Conservation (phyloP, 2,797 vertebrate genomes). For the Sebastes cheni region DNA sequence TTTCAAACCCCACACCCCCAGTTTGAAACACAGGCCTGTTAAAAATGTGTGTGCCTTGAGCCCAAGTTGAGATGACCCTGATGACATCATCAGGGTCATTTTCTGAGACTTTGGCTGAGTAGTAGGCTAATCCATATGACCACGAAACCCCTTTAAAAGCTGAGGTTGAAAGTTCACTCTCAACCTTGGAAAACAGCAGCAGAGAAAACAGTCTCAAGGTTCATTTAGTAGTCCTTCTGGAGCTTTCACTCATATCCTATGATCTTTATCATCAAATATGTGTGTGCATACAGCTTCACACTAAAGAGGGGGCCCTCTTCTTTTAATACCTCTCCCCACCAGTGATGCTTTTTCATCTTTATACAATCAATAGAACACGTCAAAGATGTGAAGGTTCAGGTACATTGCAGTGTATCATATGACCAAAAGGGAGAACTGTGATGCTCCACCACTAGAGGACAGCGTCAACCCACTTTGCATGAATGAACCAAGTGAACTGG, state of each 20-base stretch:
- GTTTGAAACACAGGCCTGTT: background rate
- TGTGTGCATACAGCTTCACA: background rate
- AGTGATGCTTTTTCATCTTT: background rate
- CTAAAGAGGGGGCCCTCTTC: background rate
- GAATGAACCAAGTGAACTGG: background rate
- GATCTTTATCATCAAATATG: background rate
- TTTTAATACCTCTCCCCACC: background rate
- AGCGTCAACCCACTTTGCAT: slow-evolving; percentile 27
- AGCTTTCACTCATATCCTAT: background rate
- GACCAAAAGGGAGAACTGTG: background rate
- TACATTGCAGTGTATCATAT: background rate
- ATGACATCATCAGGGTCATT: background rate
- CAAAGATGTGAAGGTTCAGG: background rate
- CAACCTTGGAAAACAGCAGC: background rate
- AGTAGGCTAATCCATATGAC: background rate
- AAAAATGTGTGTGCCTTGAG: background rate
- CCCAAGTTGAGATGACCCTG: background rate
- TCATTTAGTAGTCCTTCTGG: background rate
- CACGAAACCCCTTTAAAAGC: background rate
- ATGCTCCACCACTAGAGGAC: slow-evolving; percentile 67
- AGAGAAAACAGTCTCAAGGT: background rate
- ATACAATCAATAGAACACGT: background rate
- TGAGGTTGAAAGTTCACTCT: background rate
- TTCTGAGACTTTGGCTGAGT: background rate
- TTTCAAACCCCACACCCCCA: background rate